Evolutionary conservation across 2,113 vertebrate species (phyloP), one percentile per base, ranked within the genome.

Genomic region (Pipra filicauda): DNA sequence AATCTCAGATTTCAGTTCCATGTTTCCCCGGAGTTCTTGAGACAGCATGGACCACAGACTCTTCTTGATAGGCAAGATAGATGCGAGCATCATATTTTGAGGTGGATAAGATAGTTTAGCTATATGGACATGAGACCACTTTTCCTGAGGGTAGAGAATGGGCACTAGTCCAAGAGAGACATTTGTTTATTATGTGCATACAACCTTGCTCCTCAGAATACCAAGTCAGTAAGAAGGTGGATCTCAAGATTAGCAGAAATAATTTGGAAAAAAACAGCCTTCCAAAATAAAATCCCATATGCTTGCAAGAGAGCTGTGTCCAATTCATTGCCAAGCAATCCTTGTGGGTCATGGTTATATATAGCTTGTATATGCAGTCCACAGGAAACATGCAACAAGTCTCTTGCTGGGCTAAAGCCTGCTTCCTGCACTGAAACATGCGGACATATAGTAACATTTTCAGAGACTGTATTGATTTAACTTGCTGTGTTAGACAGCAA

Each of bases 381-480:
- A 16, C 7, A 66, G 46, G 46, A 74, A 77, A 4, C 12, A 31
- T n/a, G 43, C 61, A 77, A 37, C 24, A 70, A 46, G 11, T 73
- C 27, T 83, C 31, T 57, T 89, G 41, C 30, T 73, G 14, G 21
- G 22, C 33, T 74, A 86, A 57, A 73, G 77, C 24, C 12, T 81
- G 6, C 62, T 79, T 93, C 58, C 54, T 54, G 12, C 33, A 33
- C 35, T 48, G 44, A 70, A 12, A 33, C 46, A 24, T 35, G 55
- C 0, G 0, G 19, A 52, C 1, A 3, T 2, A 24, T 1, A 52
- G 5, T 20, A 65, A 21, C 2, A 3, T 41, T 84, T 74, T 74
- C 55, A 54, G 23, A 84, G 51, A 4, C 12, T 37, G 1, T n/a
- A 27, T 15, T 57, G 18, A 8, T 73, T 84, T 64, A n/a, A 41